Base-by-base conservation (phyloP, 1,140 invertebrate species). In the Goniozus legneri region DNA sequence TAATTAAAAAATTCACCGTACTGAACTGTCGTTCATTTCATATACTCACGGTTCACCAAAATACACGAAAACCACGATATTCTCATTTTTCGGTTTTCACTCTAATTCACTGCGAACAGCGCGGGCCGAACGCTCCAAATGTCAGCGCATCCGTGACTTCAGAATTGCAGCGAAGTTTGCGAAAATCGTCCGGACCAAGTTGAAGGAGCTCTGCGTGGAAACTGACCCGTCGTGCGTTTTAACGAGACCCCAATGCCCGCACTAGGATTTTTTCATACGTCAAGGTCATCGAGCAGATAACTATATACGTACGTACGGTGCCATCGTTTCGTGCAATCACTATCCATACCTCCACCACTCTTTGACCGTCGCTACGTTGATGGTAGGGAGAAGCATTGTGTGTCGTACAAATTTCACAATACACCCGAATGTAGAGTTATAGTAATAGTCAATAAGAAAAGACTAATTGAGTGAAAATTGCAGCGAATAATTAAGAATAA, bases 241-340 rank as follows among this genome's bases (percentile, higher is more conserved):
- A 4, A 8, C 32, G 47, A 48, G 44, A 40, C 44, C 33, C 52
- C 34, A 32, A 44, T 52, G 51, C 42, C 52, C 52, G 44, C 48
- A 44, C 52, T 47, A 34, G 30, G 48, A 60, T 51, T 60, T 60
- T 58, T 54, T 58, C 60, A 57, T 67, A 56, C 52, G 58, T 51
- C 60, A 64, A 69, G 66, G 65, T 67, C 63, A 58, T 44, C 50
- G 54, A 59, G 61, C 64, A 57, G 56, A 64, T 67, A 69, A 69
- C 62, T 65, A 57, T 59, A 55, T 56, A 43, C 44, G 35, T 53
- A 49, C 47, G 46, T 48, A 52, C 34, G 3, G 14, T 44, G 49
- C 45, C 54, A 45, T 58, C 56, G 52, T 57, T 52, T 58, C 44
- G 49, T 53, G 40, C 53, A 44, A 33, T 31, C 44, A 15, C 42